These are phyloP conservation scores for Balaeniceps rex DNA, from an alignment of 2,113 vertebrate species.

Conservation along the genomic window DNA sequence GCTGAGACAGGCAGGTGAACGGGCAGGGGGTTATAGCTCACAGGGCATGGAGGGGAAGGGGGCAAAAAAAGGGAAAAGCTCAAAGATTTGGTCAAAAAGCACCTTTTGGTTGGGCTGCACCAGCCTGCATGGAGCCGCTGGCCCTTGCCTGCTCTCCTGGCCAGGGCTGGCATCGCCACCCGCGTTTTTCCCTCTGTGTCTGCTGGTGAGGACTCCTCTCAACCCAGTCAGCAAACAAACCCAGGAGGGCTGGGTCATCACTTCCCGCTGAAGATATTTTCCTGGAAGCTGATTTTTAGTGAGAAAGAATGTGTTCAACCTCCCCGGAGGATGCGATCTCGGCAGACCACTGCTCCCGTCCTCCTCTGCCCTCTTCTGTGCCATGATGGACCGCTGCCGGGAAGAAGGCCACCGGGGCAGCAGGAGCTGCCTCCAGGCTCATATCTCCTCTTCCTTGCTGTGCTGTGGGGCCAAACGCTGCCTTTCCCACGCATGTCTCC, in stretches of 20 bases:
- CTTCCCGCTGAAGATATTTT: background rate
- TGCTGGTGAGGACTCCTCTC: background rate
- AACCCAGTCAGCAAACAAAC: background rate
- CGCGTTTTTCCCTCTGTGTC: background rate
- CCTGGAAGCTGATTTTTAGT: background rate
- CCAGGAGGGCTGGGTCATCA: background rate
- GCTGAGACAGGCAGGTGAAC: background rate
- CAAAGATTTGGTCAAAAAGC: background rate
- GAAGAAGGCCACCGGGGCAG: background rate
- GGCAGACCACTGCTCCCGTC: rapidly evolving
- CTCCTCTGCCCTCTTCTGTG: background rate
- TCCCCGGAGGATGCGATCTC: background rate
- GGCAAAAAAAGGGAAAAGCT: background rate
- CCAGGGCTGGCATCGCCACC: background rate
- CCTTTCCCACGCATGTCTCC: background rate
- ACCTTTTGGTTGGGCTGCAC: background rate
- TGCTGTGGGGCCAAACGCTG: background rate
- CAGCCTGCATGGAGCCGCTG: background rate
- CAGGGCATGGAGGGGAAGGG: background rate
- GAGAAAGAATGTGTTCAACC: background rate
- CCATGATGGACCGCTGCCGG: rapidly evolving
- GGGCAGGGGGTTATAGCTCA: background rate
- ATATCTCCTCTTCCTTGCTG: background rate
- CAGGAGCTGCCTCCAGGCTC: background rate
- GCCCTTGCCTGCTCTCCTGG: background rate